These are phyloP conservation scores for Lottia gigantea DNA, from an alignment of 2,888 invertebrate genomes.

Conservation along the genomic window DNA sequence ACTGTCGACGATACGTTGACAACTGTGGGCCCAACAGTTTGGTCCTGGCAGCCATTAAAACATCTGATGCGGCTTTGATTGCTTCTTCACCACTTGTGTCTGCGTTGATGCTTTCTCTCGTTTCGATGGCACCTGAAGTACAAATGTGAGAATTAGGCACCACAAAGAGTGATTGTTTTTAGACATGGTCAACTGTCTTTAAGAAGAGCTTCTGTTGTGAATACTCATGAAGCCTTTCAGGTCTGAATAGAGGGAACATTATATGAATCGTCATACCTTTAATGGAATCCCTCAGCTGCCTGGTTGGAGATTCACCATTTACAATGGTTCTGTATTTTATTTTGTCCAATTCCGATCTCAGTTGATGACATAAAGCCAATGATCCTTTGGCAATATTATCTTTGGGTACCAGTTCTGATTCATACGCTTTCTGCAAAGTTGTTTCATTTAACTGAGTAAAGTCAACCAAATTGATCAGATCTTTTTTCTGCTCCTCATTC, in stretches of 20 bases:
- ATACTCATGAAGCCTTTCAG: too few species aligned
- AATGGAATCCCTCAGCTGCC: conserved; percentile 15
- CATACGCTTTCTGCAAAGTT: conserved; percentile 55
- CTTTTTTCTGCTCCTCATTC: conserved; percentile 44
- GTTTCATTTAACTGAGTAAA: conserved; percentile 58
- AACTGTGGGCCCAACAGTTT: conserved; percentile 40
- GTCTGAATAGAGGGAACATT: too few species aligned
- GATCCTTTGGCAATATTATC: conserved; percentile 58
- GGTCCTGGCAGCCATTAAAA: conserved; percentile 46
- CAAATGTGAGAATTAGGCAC: too few species aligned
- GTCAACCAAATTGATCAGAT: conserved; percentile 56
- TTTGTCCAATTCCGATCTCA: conserved; percentile 56
- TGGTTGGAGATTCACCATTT: conserved; percentile 55
- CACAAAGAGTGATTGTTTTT: too few species aligned
- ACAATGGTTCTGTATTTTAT: conserved; percentile 52
- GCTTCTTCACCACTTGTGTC: conserved; percentile 25
- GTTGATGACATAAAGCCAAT: conserved; percentile 52
- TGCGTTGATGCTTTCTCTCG: conserved; percentile 22
- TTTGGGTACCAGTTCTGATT: conserved; percentile 58
- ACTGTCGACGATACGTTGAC: conserved; percentile 28
- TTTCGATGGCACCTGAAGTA: too few species aligned
- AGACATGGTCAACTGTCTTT: too few species aligned
- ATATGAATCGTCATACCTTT: too few species aligned
- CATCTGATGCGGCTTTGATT: conserved; percentile 37
- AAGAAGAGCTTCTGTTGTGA: too few species aligned